Evolutionary conservation across 2,797 vertebrate species (phyloP), one percentile per base, ranked within the genome.

Genomic region (Nothura maculosa): DNA sequence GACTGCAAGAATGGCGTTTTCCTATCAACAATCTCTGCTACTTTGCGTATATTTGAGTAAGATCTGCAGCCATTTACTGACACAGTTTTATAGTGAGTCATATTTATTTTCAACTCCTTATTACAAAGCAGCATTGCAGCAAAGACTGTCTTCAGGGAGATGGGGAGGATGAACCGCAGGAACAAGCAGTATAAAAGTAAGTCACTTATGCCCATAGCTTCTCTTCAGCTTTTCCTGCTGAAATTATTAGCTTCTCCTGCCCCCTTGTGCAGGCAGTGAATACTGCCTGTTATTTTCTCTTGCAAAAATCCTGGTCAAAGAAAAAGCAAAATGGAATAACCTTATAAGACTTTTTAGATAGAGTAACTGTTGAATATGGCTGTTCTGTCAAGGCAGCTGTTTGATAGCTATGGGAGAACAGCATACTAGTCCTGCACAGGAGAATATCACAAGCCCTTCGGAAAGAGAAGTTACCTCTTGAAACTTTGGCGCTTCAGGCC

Each of bases 201-300:
- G 40, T 36, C 24, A 21, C 11, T 80, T 75, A 25, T 32, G 28
- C 12, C 3, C 6, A 28, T n/a, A 17, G 20, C 16, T 48, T 62
- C 58, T 75, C 70, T 40, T 43, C 75, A 78, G 78, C 30, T 19
- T 34, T 92, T 93, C 70, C 92, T 95, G 89, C 86, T 1, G 52
- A 88, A 97, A 98, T 79, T 58, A 82, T 97, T 96, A 96, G 94
- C 94, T 89, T 98, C 94, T 97, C 93, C 96, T 98, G 98, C 97
- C 97, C 98, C 97, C 98, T 98, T 52, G 98, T 98, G 98, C 95
- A 92, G 87, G 75, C 79, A 50, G 62, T 32, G 92, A 93, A 94
- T 91, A 97, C 90, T 98, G 96, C 86, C 90, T 80, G 83, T 66
- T 58, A 21, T 38, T 90, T 42, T 28, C 69, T 64, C 66, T 12